Evolutionary conservation across 1,140 invertebrate genomes (phyloP).

Genomic region (Oncopeltus fasciatus): DNA sequence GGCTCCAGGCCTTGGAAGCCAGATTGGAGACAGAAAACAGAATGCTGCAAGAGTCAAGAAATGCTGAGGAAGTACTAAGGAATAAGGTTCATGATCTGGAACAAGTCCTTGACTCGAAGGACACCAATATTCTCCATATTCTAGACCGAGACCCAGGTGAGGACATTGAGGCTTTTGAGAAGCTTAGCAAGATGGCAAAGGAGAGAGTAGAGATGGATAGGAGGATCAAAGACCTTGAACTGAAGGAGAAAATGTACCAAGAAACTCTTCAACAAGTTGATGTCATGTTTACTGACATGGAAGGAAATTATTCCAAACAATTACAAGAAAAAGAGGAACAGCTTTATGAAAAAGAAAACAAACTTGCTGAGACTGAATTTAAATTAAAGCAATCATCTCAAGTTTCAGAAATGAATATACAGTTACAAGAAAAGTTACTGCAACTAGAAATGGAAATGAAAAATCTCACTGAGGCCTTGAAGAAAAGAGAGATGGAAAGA

Average conservation of each 20-base stretch:
- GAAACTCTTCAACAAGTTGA: slow-evolving; percentile 59
- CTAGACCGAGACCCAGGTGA: background rate
- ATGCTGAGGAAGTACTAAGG: slow-evolving; percentile 14
- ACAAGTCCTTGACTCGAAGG: background rate
- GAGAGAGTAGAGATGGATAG: slow-evolving; percentile 24
- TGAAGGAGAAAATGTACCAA: slow-evolving; percentile 45
- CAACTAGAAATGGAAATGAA: slow-evolving; percentile 13
- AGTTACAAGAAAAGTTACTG: slow-evolving; percentile 15
- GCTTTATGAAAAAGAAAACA: slow-evolving; percentile 25
- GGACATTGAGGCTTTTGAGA: slow-evolving; percentile 16
- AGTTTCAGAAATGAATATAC: background rate
- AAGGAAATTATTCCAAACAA: slow-evolving; percentile 42
- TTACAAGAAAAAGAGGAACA: slow-evolving; percentile 28
- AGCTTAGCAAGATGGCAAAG: slow-evolving; percentile 16
- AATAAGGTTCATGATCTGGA: slow-evolving; percentile 13
- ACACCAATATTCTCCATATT: background rate
- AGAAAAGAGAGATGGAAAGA: slow-evolving; percentile 23
- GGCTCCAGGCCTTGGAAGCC: slow-evolving; percentile 27
- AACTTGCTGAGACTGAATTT: slow-evolving; percentile 14
- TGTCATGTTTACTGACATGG: slow-evolving; percentile 54
- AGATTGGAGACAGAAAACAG: slow-evolving; percentile 29
- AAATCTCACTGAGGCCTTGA: slow-evolving; percentile 12
- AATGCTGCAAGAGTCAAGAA: slow-evolving; percentile 10
- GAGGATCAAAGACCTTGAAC: slow-evolving; percentile 27
- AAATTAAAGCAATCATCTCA: slow-evolving; percentile 11